A percentile compares a stretch with the other conserved stretches of the same genome.
phyloP scores from a whole-genome alignment of 2,113 vertebrate species.

The Elephas maximus region DNA sequence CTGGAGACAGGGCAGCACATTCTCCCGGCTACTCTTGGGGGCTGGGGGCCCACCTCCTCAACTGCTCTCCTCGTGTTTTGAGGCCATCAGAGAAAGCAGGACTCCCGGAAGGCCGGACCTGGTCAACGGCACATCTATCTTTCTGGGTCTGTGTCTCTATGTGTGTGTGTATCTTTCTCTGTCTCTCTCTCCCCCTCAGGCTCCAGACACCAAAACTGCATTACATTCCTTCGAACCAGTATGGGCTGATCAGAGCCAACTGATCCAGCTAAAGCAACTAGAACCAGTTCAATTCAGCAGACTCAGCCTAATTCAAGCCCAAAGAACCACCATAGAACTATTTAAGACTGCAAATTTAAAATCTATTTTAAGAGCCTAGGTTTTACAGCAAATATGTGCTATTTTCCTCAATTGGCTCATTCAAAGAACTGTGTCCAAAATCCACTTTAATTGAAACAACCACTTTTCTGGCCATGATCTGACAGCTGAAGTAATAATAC shows the following conservation, averaged over 20 bases:
- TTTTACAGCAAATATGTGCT: neutral
- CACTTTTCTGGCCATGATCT: neutral
- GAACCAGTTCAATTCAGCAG: neutral
- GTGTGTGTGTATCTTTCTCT: neutral
- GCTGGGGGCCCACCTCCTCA: neutral
- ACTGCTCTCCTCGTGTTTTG: neutral
- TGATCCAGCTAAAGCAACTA: neutral
- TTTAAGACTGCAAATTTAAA: neutral
- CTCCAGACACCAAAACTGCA: neutral
- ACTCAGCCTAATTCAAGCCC: accelerated
- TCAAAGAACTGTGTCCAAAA: neutral
- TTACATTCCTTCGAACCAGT: neutral
- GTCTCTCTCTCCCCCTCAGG: neutral
- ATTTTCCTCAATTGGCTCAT: neutral
- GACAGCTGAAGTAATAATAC: neutral
- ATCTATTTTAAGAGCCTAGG: neutral
- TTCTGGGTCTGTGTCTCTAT: neutral
- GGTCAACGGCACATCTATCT: neutral
- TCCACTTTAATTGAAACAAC: neutral
- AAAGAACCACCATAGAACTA: accelerated
- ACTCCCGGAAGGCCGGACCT: neutral
- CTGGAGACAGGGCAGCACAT: neutral
- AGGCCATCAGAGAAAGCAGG: neutral
- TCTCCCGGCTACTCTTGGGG: neutral
- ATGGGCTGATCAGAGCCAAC: neutral